Conservation (phyloP, 2,888 invertebrate genomes). For the Brenthis ino region DNA sequence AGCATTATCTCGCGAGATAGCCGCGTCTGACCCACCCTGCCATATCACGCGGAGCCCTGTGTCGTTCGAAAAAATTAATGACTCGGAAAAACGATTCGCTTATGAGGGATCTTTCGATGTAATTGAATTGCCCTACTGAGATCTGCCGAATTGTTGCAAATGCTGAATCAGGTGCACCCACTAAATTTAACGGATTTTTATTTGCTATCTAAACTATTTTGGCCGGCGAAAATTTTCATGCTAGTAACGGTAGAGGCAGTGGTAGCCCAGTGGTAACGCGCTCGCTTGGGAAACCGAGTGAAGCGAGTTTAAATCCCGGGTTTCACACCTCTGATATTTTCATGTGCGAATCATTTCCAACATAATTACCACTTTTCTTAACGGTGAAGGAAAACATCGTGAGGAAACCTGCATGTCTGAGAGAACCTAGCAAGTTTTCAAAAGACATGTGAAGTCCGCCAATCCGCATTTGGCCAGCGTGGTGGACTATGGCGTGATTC, state of each 20-base stretch:
- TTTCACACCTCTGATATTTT: no score
- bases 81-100: conserved; percentile 83
- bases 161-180: conserved; percentile 55
- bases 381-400: no score
- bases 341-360: no score
- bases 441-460: no score
- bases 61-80: conserved; percentile 83
- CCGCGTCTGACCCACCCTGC: conserved; percentile 62
- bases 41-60: conserved; percentile 77
- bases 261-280: no score
- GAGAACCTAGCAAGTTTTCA: no score
- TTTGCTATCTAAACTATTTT: conserved; percentile 10
- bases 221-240: background rate
- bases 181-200: conserved; percentile 23
- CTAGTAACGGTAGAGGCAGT: background rate
- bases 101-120: conserved; percentile 82
- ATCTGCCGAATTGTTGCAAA: conserved; percentile 68
- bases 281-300: no score
- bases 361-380: no score
- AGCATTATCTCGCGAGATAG: conserved; percentile 83
- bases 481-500: no score
- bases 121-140: conserved; percentile 81
- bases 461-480: no score
- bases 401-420: no score
- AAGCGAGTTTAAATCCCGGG: no score